A percentile compares a stretch with the other conserved stretches of the same genome.
phyloP scores from a whole-genome alignment of 1,140 invertebrate genomes.

The Formica exsecta region DNA sequence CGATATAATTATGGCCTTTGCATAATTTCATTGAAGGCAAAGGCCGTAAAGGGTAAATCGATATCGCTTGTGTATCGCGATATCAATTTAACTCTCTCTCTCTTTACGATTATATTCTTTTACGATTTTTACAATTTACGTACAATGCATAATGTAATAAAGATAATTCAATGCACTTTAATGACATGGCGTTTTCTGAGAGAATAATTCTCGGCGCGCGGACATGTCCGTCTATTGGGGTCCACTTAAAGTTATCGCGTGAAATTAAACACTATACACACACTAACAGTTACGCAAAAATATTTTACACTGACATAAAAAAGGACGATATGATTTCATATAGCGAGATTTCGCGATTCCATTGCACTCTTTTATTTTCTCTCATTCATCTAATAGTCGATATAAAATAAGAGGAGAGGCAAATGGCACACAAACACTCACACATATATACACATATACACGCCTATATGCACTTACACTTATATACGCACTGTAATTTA shows the following conservation, averaged over 20 bases:
- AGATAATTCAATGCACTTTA: neutral
- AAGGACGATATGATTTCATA: conserved; percentile 6
- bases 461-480: neutral
- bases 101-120: no score
- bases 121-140: neutral
- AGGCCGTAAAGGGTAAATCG: no score
- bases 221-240: conserved; percentile 81
- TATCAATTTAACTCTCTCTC: neutral
- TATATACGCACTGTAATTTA: conserved; percentile 3
- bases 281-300: conserved; percentile 63
- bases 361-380: conserved; percentile 23
- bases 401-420: neutral
- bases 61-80: neutral
- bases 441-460: neutral
- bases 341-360: conserved; percentile 2
- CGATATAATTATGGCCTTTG: neutral
- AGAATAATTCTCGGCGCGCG: conserved; percentile 70
- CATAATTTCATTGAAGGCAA: no score
- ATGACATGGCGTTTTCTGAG: neutral
- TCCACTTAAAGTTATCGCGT: conserved; percentile 81
- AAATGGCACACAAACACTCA: neutral
- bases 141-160: neutral
- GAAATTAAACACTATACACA: conserved; percentile 55
- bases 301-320: conserved; percentile 66
- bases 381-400: neutral